Base-by-base conservation (phyloP, 30 jellyfish, hydroid and myxozoan genomes). In the Hydractinia echinata region DNA sequence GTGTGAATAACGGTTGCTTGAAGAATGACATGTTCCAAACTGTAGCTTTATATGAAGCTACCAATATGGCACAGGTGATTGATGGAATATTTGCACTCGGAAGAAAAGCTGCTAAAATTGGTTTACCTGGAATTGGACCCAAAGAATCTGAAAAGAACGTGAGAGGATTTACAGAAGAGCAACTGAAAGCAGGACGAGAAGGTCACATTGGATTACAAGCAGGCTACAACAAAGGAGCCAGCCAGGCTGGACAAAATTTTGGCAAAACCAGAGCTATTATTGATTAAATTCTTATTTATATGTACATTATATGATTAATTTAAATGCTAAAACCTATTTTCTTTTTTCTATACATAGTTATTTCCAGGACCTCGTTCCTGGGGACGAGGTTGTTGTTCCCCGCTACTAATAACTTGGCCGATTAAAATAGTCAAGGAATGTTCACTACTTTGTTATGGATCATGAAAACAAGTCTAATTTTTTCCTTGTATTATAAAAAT, bases 131-230 rank as follows among this genome's bases (percentile, higher is more conserved):
- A 8, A 76, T 95, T 55, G 99, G 99, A 14, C 96, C 97, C 16
- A 95, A 84, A 72, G 99, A 95, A 76, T 76, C 99, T 8, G 73
- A 74, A 14, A 84, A 88, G 10, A 92, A 92, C 48, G 89, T 84
- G 5, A 84, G 99, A 52, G 79, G 74, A 9, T 95, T 95, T 87
- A 72, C 97, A 4, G 95, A 95, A 49, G 99, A 95, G 80, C 96
- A 89, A 79, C 88, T 95, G n/a, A 82, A 86, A 44, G 88, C 94
- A 5, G 99, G 99, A 15, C 81, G 81, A 4, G 88, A 95, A 7
- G 94, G 92, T 4, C 79, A 71, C 53, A 87, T 95, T 51, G 96
- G 98, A 7, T 76, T 89, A 76, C 99, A 95, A 54, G 84, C 88
- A 68, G 96, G 96, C 9, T 88, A 60, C 68, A 83, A 88, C 88